A percentile compares a stretch with the other conserved stretches of the same genome.
Evolutionary conservation across 1,140 invertebrate genomes (phyloP).

Genomic region (Cydia pomonella): DNA sequence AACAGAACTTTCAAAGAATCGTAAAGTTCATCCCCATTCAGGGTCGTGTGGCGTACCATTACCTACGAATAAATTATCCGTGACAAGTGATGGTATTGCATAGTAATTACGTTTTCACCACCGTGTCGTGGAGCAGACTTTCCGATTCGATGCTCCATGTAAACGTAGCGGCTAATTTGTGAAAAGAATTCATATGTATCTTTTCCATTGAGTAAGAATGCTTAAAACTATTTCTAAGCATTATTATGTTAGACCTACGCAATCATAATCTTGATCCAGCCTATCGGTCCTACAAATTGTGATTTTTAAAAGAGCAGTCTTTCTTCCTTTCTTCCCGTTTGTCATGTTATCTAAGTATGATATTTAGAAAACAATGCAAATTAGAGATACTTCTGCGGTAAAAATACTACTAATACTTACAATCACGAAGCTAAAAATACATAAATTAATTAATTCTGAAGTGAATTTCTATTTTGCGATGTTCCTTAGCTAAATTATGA

Average conservation of each 20-base stretch:
- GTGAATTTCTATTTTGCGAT: neutral
- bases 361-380: too few species aligned
- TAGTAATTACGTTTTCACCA: constrained; percentile 56
- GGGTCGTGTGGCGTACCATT: constrained; percentile 20
- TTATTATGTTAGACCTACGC: too few species aligned
- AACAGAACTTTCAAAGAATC: constrained; percentile 9
- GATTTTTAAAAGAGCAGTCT: too few species aligned
- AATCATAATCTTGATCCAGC: neutral
- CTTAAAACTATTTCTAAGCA: neutral
- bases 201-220: neutral
- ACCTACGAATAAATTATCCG: constrained; percentile 32
- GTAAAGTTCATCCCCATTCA: neutral
- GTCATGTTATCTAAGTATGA: too few species aligned
- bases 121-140: constrained; percentile 45
- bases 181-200: neutral
- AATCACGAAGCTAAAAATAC: neutral
- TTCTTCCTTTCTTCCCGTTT: too few species aligned
- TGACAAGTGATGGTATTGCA: constrained; percentile 23
- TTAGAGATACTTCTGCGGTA: too few species aligned
- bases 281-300: neutral
- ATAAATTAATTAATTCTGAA: neutral
- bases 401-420: too few species aligned
- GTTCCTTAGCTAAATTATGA: constrained; percentile 4
- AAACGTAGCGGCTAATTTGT: constrained; percentile 37
- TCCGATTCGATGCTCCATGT: constrained; percentile 49